These are phyloP conservation scores for Bolinopsis microptera DNA, from an alignment of 37 sponge, comb jelly and placozoan species.

Conservation along the genomic window DNA sequence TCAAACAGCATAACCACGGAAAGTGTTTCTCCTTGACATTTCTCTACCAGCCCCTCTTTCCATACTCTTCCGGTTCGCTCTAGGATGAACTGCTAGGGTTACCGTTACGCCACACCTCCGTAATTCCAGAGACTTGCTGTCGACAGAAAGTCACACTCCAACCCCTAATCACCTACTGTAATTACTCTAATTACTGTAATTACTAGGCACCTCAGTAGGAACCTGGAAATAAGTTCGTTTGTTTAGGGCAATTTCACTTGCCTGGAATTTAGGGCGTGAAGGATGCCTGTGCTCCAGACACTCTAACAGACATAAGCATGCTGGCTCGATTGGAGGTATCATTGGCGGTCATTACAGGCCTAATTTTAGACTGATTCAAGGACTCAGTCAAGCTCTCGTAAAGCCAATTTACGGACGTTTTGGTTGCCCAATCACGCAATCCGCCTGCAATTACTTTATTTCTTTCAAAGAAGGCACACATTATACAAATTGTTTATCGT, in stretches of 20 bases:
- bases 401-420: constrained; percentile 43
- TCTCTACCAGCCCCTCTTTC: too few relatives aligned
- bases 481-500: constrained; percentile 33
- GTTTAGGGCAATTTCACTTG: neutral
- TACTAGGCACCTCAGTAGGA: neutral
- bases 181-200: too few relatives aligned
- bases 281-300: neutral
- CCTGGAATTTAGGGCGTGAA: constrained; percentile 56
- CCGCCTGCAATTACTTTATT: neutral
- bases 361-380: constrained; percentile 9
- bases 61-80: too few relatives aligned
- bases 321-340: neutral
- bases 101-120: neutral
- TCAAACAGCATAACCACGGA: too few relatives aligned
- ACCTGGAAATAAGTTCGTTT: neutral
- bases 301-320: neutral
- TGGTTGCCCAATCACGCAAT: neutral
- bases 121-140: neutral
- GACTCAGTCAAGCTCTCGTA: neutral
- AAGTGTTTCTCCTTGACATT: too few relatives aligned
- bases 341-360: neutral
- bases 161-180: too few relatives aligned
- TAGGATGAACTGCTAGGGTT: too few relatives aligned
- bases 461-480: neutral
- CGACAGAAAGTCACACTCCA: neutral